phyloP scores from a whole-genome alignment of 2,113 vertebrate species.

The Mugil cephalus region DNA sequence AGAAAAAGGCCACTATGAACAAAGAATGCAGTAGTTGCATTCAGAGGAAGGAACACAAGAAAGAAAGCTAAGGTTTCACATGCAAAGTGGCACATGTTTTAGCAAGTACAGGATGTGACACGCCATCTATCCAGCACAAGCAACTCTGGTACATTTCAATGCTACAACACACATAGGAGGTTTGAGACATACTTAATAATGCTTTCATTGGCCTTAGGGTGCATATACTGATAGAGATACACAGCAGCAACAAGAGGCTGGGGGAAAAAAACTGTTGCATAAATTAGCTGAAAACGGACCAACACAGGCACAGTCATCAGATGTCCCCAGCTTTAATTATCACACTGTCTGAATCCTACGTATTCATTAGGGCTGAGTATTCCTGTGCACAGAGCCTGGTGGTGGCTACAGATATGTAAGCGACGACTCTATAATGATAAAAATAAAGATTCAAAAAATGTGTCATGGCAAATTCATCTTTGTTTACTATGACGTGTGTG shows the following conservation, averaged over 20 bases:
- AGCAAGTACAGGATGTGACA: neutral
- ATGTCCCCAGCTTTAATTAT: neutral
- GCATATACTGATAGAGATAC: neutral
- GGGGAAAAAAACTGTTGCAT: neutral
- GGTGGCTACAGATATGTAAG: neutral
- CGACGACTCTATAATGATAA: neutral
- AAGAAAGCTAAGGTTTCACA: neutral
- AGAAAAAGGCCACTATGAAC: no score
- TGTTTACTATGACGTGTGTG: neutral
- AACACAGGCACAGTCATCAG: neutral
- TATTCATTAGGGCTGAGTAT: neutral
- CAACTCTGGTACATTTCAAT: neutral
- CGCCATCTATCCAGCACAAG: neutral
- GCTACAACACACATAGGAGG: neutral
- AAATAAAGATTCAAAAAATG: neutral
- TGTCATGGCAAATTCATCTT: slow-evolving; percentile 4
- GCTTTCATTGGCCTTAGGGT: neutral
- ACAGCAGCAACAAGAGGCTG: neutral
- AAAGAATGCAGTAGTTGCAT: no score
- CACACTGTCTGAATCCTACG: neutral
- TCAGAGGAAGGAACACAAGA: neutral
- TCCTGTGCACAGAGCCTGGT: neutral
- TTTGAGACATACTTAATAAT: neutral
- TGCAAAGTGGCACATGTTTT: neutral
- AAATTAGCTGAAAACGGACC: slow-evolving; percentile 2